A percentile compares a stretch with the other conserved stretches of the same genome.
phyloP scores from a whole-genome alignment of 2,888 invertebrate species.

The Saturnia pavonia region DNA sequence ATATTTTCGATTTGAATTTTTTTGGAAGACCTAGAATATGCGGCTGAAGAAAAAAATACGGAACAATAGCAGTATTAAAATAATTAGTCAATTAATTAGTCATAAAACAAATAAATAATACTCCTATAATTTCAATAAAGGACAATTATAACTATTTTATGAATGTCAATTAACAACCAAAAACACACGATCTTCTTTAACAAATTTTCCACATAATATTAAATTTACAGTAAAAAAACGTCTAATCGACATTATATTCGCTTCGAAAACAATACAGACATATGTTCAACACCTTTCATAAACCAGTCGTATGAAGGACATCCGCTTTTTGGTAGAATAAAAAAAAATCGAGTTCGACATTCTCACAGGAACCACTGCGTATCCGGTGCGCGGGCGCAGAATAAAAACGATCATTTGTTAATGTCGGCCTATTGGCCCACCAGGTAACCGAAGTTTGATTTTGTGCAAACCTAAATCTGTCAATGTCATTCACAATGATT shows the following conservation, averaged over 20 bases:
- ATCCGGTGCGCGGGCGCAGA: constrained; percentile 77
- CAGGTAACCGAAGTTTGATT: constrained; percentile 54
- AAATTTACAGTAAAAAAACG: constrained; percentile 9
- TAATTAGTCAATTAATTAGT: not conserved
- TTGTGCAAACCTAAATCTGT: constrained; percentile 46
- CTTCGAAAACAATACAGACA: constrained; percentile 68
- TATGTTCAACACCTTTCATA: constrained; percentile 82
- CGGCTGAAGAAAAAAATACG: not conserved
- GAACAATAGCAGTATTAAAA: not conserved
- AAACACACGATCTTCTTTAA: not conserved
- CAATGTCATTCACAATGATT: constrained; percentile 41
- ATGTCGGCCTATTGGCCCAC: constrained; percentile 56
- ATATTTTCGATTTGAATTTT: not conserved
- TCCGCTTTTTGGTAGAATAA: constrained; percentile 77
- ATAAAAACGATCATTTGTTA: constrained; percentile 78
- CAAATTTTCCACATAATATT: constrained; percentile 4
- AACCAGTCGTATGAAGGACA: constrained; percentile 79
- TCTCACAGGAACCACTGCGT: constrained; percentile 79
- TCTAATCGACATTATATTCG: constrained; percentile 46
- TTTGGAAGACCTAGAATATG: not conserved
- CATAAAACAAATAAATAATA: not conserved
- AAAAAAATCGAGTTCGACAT: constrained; percentile 74
- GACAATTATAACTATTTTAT: not conserved
- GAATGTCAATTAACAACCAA: not conserved
- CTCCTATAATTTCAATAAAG: not conserved